Evolutionary conservation across 2,888 invertebrate genomes (phyloP).

Genomic region (Drosophila testacea): DNA sequence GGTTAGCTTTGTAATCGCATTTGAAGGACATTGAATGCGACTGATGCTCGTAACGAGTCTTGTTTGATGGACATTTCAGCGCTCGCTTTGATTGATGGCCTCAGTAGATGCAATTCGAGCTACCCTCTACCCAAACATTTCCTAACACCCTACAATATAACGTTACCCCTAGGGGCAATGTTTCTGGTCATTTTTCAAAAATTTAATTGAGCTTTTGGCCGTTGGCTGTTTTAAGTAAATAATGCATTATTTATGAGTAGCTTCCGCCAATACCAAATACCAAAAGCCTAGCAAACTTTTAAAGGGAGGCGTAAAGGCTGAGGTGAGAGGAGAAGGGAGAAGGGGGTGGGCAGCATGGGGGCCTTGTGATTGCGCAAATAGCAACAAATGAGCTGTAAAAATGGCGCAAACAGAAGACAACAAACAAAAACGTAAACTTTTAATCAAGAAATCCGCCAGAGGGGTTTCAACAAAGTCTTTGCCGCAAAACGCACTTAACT

Average conservation of each 20-base stretch:
- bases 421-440: constrained; percentile 63
- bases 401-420: constrained; percentile 36
- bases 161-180: not conserved
- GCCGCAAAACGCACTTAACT: constrained; percentile 31
- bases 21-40: constrained; percentile 37
- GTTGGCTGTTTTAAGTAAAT: constrained; percentile 64
- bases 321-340: not conserved
- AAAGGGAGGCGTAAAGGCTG: not conserved
- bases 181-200: constrained; percentile 69
- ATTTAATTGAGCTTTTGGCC: constrained; percentile 74
- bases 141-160: not conserved
- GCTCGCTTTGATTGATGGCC: constrained; percentile 67
- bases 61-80: constrained; percentile 47
- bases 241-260: constrained; percentile 74
- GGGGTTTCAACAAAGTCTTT: constrained; percentile 34
- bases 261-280: constrained; percentile 37
- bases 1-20: not conserved
- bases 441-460: constrained; percentile 61
- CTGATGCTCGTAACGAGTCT: constrained; percentile 52
- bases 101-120: constrained; percentile 47
- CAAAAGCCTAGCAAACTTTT: constrained; percentile 37
- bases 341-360: not conserved
- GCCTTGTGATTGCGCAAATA: constrained; percentile 51
- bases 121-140: not conserved
- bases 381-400: constrained; percentile 76